phyloP scores from a whole-genome alignment of 2,797 vertebrate species.

The Melanotaenia trifasciata region DNA sequence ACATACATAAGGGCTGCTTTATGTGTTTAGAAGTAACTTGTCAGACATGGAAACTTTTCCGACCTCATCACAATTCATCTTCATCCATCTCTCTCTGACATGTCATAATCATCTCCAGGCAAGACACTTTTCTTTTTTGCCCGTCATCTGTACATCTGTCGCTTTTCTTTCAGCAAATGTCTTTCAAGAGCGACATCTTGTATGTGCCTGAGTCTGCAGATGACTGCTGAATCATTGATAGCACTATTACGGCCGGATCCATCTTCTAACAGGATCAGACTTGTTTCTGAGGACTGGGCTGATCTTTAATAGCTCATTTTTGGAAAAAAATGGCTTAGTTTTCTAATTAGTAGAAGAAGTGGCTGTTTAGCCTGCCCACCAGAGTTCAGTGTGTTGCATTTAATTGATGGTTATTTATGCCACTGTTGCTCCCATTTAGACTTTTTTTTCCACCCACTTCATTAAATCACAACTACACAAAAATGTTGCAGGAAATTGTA shows the following conservation, averaged over 20 bases:
- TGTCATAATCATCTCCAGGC: conserved; percentile 22
- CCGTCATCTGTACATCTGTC: conserved; percentile 38
- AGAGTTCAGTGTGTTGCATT: conserved; percentile 21
- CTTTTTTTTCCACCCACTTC: conserved; percentile 24
- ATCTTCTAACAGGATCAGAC: conserved; percentile 52
- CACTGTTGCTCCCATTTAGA: conserved; percentile 25
- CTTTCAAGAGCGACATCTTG: conserved; percentile 54
- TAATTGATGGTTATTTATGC: conserved; percentile 39
- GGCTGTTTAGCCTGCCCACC: conserved; percentile 8
- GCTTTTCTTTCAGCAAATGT: conserved; percentile 27
- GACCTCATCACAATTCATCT: conserved; percentile 21
- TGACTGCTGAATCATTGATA: conserved; percentile 73
- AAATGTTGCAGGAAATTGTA: conserved; percentile 15
- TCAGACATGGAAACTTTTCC: conserved; percentile 32
- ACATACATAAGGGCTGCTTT: not conserved
- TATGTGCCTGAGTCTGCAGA: conserved; percentile 42
- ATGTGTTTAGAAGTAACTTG: not conserved
- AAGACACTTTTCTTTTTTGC: conserved; percentile 17
- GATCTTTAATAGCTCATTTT: conserved; percentile 70
- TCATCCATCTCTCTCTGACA: conserved; percentile 4
- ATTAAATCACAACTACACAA: conserved; percentile 43
- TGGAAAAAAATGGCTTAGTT: conserved; percentile 11
- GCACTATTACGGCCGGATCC: conserved; percentile 60
- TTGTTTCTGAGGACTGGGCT: conserved; percentile 58
- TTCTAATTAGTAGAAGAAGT: conserved; percentile 44